Evolutionary conservation across 2,888 invertebrate genomes (phyloP), one percentile per base, ranked within the genome.

Genomic region (Pammene fasciana): DNA sequence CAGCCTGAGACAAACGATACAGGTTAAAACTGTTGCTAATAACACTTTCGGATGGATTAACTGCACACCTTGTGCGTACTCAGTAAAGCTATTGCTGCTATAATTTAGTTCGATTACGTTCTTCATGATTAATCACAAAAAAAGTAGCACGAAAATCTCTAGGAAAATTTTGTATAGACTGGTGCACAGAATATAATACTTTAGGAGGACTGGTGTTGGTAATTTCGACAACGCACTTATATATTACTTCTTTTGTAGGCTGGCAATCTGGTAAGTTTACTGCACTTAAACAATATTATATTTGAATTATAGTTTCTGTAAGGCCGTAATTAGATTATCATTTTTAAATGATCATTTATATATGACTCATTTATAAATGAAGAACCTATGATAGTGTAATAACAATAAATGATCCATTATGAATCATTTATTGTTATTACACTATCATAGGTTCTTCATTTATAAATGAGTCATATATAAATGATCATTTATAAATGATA

Each of bases 21-120:
- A 41, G 5, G 55, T n/a, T 55, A 55, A 36, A 14, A 55, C 38
- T 9, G 43, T 43, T 26, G 43, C 34, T 14, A 54, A n/a, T 7
- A 54, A 64, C 10, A 64, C 26, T 52, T 54, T 54, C n/a, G 26
- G 43, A 50, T 41, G n/a, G 18, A 18, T 52, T 13, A 18, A 18
- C 41, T 18, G 10, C 13, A 57, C 41, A 11, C 41, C 16, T 34
- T 34, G 41, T 3, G 41, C 11, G 57, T 14, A 36, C 16, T 57
- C 18, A 16, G 18, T 7, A 13, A 11, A 10, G n/a, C 7, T 45
- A 18, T 59, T 26, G n/a, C 26, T n/a, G 26, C 8, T 59, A 13
- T 4, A 26, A 57, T 18, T 41, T 45, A 26, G 34, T 34, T n/a
- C 57, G 18, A 13, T 7, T 57, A 57, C 11, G 57, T 43, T 18